These are phyloP conservation scores for Galeopsomyia nigrocyanea DNA, from an alignment of 2,888 invertebrate species.

Conservation along the genomic window DNA sequence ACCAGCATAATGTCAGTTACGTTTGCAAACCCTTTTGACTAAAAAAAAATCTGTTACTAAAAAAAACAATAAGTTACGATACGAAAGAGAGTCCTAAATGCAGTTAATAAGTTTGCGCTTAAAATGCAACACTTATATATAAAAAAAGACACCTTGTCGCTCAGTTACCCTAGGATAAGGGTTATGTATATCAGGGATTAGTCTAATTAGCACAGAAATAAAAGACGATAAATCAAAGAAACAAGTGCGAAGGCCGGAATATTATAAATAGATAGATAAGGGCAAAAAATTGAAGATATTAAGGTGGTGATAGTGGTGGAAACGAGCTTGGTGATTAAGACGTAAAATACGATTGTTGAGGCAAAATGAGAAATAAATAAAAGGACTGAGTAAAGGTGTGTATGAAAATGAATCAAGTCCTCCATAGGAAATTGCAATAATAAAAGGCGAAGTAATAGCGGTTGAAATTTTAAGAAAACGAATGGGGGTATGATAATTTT, in stretches of 20 bases:
- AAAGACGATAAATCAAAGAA: constrained; percentile 8
- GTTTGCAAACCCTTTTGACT: no score
- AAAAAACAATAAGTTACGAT: constrained; percentile 13
- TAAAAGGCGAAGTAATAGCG: constrained; percentile 30
- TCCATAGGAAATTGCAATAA: background rate
- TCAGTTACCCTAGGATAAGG: constrained; percentile 62
- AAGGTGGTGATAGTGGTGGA: constrained; percentile 64
- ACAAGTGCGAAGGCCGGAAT: constrained; percentile 6
- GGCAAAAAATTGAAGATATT: constrained; percentile 54
- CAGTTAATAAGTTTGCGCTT: constrained; percentile 11
- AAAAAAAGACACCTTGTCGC: constrained; percentile 7
- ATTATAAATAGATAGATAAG: constrained; percentile 20
- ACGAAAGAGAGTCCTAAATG: constrained; percentile 11
- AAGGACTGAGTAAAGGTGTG: no score
- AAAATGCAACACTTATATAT: constrained; percentile 6
- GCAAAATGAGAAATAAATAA: no score
- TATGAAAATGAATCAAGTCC: no score
- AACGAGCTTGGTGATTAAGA: constrained; percentile 49
- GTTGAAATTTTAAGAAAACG: constrained; percentile 2
- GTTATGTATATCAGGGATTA: constrained; percentile 68
- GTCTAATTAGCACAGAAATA: constrained; percentile 63
- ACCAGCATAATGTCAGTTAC: no score
- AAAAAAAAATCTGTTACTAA: no score
- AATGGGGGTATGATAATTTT: constrained; percentile 52
- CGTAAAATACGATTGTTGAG: constrained; percentile 15